phyloP scores from a whole-genome alignment of 1,140 invertebrate genomes.

The Microvelia longipes region DNA sequence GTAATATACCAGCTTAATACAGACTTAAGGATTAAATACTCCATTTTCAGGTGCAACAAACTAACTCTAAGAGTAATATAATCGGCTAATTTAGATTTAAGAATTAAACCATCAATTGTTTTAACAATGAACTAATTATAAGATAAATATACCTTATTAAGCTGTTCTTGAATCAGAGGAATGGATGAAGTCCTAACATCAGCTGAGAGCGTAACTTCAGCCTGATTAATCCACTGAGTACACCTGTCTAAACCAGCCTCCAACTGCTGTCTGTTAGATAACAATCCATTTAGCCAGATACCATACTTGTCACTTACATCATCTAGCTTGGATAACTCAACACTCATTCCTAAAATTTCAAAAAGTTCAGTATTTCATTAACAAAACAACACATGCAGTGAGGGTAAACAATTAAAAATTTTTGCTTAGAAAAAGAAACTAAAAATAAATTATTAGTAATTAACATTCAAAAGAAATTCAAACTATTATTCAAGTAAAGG shows the following conservation, averaged over 20 bases:
- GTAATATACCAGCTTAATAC: no score
- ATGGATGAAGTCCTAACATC: conserved; percentile 60
- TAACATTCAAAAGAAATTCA: not conserved
- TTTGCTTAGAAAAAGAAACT: no score
- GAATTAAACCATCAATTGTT: no score
- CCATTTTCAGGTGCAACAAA: no score
- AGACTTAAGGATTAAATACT: no score
- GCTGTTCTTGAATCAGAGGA: conserved; percentile 66
- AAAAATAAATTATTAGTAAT: not conserved
- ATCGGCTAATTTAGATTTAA: no score
- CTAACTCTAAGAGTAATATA: no score
- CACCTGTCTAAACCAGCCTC: conserved; percentile 64
- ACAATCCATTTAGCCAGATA: conserved; percentile 43
- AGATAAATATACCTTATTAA: conserved; percentile 50
- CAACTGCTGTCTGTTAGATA: conserved; percentile 59
- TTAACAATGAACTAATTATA: no score
- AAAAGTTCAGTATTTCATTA: no score
- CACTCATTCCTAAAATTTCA: conserved; percentile 10
- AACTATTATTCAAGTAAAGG: no score
- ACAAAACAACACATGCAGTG: not conserved
- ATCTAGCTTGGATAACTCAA: conserved; percentile 13
- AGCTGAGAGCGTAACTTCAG: conserved; percentile 63
- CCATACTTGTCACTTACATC: conserved; percentile 12
- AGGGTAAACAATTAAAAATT: no score
- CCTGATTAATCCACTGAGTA: conserved; percentile 71